Evolutionary conservation across 2,113 vertebrate genomes (phyloP).

Genomic region (Podarcis muralis): DNA sequence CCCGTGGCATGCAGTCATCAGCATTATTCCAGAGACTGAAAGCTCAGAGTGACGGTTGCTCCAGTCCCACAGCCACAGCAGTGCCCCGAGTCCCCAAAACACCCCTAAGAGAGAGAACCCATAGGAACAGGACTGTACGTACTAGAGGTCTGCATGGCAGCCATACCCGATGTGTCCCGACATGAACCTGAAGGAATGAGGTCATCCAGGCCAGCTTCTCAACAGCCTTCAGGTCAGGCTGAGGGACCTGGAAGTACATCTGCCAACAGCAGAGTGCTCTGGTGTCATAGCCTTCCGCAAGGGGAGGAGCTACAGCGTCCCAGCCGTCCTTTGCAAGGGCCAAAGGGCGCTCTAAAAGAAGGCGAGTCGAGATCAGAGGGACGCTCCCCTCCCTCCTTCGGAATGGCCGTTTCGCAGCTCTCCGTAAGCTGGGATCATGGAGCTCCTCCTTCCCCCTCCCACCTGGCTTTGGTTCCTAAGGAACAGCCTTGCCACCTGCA

Average conservation of each 20-base stretch:
- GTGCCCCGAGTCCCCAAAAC: constrained; percentile 10
- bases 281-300: constrained; percentile 29
- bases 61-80: constrained; percentile 1
- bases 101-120: constrained; percentile 26
- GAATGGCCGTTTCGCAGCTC: not conserved
- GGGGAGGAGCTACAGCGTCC: constrained; percentile 2
- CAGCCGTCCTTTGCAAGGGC: not conserved
- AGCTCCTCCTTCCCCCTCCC: not conserved
- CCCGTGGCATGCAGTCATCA: constrained; percentile 14
- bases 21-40: not conserved
- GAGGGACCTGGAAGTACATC: constrained; percentile 38
- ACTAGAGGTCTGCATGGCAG: constrained; percentile 36
- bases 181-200: constrained; percentile 40
- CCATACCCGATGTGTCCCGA: constrained; percentile 30
- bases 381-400: not conserved
- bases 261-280: constrained; percentile 39
- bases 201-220: constrained; percentile 37
- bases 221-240: constrained; percentile 44
- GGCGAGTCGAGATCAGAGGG: not conserved
- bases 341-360: not conserved
- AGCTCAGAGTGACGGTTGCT: not conserved
- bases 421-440: not conserved
- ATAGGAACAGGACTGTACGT: constrained; percentile 27
- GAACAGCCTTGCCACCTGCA: not conserved
- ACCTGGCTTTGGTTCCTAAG: not conserved